Conservation (phyloP, 2,888 invertebrate species). For the Epicampocera succincta region DNA sequence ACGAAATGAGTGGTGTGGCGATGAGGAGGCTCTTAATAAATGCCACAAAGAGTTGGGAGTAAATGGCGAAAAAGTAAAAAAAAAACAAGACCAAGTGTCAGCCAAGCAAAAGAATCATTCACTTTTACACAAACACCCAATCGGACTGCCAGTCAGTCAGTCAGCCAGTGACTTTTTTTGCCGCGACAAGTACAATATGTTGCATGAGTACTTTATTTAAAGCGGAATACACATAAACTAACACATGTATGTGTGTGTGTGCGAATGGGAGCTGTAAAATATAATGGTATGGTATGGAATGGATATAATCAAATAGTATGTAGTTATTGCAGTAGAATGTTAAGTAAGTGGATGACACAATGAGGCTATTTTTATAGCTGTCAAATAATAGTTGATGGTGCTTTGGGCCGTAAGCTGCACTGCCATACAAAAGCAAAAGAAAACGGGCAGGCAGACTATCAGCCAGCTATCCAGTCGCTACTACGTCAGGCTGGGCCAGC, state of each 20-base stretch:
- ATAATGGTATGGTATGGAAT: conserved; percentile 33
- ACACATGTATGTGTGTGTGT: background rate
- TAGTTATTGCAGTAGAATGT: conserved; percentile 54
- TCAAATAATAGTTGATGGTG: conserved; percentile 69
- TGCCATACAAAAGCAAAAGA: conserved; percentile 30
- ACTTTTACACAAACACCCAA: conserved; percentile 3
- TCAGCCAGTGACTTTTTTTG: conserved; percentile 23
- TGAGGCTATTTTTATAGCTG: conserved; percentile 70
- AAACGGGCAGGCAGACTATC: conserved; percentile 24
- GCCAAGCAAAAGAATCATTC: conserved; percentile 31
- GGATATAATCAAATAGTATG: conserved; percentile 57
- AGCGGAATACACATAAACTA: background rate
- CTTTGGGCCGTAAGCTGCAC: conserved; percentile 49
- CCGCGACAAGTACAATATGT: conserved; percentile 34
- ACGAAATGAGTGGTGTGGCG: conserved; percentile 16
- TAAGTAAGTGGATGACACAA: conserved; percentile 69
- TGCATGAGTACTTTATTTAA: conserved; percentile 12
- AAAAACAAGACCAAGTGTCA: conserved; percentile 51
- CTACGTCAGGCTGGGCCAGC: conserved; percentile 6
- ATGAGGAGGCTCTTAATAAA: conserved; percentile 9
- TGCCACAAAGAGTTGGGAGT: conserved; percentile 12
- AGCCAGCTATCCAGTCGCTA: conserved; percentile 13
- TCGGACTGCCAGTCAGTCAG: conserved; percentile 1
- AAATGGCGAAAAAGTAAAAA: conserved; percentile 8
- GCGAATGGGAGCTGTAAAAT: conserved; percentile 18